phyloP scores from a whole-genome alignment of 1,140 invertebrate species.

The Drosophila novamexicana region DNA sequence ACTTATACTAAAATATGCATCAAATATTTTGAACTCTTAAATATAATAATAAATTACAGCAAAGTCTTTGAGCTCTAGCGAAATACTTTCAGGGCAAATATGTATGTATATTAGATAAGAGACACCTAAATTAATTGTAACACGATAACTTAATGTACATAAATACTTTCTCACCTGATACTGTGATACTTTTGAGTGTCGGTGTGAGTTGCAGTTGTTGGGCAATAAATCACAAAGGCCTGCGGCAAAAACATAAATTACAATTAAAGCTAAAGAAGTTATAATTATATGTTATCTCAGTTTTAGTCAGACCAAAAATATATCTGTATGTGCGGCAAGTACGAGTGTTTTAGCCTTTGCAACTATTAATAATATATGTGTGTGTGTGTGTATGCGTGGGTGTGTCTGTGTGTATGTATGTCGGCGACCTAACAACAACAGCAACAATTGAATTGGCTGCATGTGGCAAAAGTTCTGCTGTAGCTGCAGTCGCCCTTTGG shows the following conservation, averaged over 20 bases:
- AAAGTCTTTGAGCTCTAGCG: too few relatives aligned
- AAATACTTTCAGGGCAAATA: background rate
- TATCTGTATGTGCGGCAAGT: conserved; percentile 13
- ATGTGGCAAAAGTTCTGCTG: conserved; percentile 66
- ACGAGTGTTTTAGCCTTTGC: conserved; percentile 54
- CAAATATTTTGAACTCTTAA: background rate
- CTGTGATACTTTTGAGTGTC: conserved; percentile 7
- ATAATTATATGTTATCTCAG: conserved; percentile 69
- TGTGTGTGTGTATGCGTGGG: background rate
- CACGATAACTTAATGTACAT: background rate
- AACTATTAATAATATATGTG: conserved; percentile 70
- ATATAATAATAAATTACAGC: too few relatives aligned
- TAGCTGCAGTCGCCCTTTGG: conserved; percentile 57
- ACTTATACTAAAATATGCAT: too few relatives aligned
- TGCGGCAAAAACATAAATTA: conserved; percentile 67
- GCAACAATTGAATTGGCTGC: conserved; percentile 47
- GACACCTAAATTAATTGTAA: conserved; percentile 1
- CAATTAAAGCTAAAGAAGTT: conserved; percentile 69
- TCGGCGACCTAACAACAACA: conserved; percentile 31
- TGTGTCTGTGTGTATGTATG: conserved; percentile 2
- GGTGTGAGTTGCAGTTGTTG: background rate
- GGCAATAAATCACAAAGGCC: conserved; percentile 57
- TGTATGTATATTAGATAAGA: background rate
- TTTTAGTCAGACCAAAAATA: conserved; percentile 48
- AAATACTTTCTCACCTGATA: conserved; percentile 3